These are phyloP conservation scores for Polymixis lichenea DNA, from an alignment of 2,888 invertebrate species.

Conservation along the genomic window DNA sequence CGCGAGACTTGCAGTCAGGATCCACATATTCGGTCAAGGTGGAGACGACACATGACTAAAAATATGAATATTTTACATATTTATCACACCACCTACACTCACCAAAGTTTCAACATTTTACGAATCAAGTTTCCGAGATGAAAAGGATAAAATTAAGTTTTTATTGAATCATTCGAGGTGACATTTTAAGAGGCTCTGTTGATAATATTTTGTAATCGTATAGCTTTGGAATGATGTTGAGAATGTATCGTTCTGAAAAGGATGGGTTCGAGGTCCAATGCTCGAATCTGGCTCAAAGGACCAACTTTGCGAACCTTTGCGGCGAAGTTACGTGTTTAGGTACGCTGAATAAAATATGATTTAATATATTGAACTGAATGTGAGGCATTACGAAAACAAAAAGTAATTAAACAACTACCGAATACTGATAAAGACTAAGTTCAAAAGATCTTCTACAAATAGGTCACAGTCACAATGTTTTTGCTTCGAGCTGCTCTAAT, in stretches of 20 bases:
- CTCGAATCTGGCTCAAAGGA: conserved; percentile 33
- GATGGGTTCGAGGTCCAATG: neutral
- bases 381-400: neutral
- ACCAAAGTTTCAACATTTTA: conserved; percentile 28
- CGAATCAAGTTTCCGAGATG: conserved; percentile 29
- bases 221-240: neutral
- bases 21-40: conserved; percentile 86
- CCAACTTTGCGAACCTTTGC: neutral
- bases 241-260: conserved; percentile 1
- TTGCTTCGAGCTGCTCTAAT: neutral
- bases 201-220: conserved; percentile 20
- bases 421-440: neutral
- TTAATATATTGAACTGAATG: neutral
- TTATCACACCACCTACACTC: conserved; percentile 43
- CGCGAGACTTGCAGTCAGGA: conserved; percentile 76
- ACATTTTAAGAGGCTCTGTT: conserved; percentile 14
- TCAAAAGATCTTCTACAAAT: neutral
- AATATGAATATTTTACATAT: conserved; percentile 55
- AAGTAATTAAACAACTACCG: neutral
- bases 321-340: neutral
- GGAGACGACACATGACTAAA: conserved; percentile 62
- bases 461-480: neutral
- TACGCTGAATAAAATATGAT: neutral
- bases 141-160: conserved; percentile 33
- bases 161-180: conserved; percentile 39